Evolutionary conservation across 2,113 vertebrate species (phyloP).

Genomic region (Lipophrys pholis): DNA sequence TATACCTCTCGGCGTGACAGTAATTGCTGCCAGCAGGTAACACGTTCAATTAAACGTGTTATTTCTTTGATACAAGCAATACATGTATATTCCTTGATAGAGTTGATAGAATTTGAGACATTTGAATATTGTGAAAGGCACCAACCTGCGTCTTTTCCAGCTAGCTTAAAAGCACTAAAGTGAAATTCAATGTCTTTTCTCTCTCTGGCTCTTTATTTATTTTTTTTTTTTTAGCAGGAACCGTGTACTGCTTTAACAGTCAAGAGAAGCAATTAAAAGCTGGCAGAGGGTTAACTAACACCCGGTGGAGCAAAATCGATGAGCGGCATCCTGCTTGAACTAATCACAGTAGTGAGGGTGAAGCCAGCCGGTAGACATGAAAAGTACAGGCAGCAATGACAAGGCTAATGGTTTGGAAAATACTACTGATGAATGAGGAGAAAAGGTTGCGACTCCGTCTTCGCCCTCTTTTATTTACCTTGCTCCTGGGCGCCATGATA

Average conservation of each 20-base stretch:
- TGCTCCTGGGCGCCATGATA: constrained; percentile 18
- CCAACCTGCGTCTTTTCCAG: constrained; percentile 12
- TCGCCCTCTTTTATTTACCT: constrained; percentile 60
- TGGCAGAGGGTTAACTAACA: constrained; percentile 77
- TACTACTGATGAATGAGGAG: constrained; percentile 72
- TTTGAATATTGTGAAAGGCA: constrained; percentile 24
- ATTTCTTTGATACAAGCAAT: constrained; percentile 49
- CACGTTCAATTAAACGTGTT: constrained; percentile 69
- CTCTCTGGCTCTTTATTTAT: not conserved
- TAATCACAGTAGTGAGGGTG: constrained; percentile 75
- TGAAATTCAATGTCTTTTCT: constrained; percentile 16
- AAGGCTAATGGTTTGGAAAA: constrained; percentile 81
- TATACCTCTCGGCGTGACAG: constrained; percentile 33
- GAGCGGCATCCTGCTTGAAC: constrained; percentile 73
- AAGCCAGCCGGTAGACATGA: constrained; percentile 69
- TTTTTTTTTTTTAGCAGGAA: constrained; percentile 11
- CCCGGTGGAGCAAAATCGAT: constrained; percentile 75
- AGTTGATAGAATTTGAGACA: constrained; percentile 14
- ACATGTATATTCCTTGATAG: constrained; percentile 36
- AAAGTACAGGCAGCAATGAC: constrained; percentile 78
- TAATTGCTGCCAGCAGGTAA: constrained; percentile 73
- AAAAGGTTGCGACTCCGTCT: constrained; percentile 54
- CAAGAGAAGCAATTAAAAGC: constrained; percentile 76
- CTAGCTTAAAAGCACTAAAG: not conserved
- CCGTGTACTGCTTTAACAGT: constrained; percentile 58